Evolutionary conservation across 2,797 vertebrate species (phyloP), one percentile per base, ranked within the genome.

Genomic region (Thripadectes ignobilis): DNA sequence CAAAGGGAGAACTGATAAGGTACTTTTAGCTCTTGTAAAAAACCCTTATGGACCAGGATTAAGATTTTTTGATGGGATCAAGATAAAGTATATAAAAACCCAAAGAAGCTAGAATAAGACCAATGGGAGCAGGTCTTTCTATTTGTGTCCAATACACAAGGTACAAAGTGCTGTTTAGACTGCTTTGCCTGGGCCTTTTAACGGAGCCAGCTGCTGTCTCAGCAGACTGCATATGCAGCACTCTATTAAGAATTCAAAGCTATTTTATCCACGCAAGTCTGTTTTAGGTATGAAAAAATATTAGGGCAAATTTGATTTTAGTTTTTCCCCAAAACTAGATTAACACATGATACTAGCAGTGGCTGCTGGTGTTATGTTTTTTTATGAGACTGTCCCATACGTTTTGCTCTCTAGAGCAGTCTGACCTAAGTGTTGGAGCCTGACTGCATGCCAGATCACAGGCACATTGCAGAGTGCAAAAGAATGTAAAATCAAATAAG

Each of bases 81-180:
- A 94, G 86, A 93, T 95, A 85, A 92, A 95, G 81, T 75, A 14
- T 38, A 88, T 92, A 48, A 95, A 92, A 93, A 57, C 23, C 45
- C 6, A 74, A 54, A 76, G 62, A 86, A 65, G 67, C 58, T 72
- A 69, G 22, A 83, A 22, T 24, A 85, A 74, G 49, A 84, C n/a
- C 63, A 81, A 18, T 10, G 29, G 63, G 58, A 89, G 27, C 51
- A 91, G 67, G 54, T 36, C 43, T 15, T 85, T 85, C 38, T 45
- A 4, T 73, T 63, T 61, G 14, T 92, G 41, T 45, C 27, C 3
- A 6, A 18, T 69, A 62, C 30, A 58, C 62, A 89, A 76, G 45
- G 23, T 55, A 85, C 13, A 84, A 92, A 84, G 51, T 23, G 12
- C 29, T 58, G 29, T 72, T 59, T 38, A 72, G 30, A 19, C 49